These are phyloP conservation scores for Ctenicera cuprea DNA, from an alignment of 2,888 invertebrate species.

Conservation along the genomic window DNA sequence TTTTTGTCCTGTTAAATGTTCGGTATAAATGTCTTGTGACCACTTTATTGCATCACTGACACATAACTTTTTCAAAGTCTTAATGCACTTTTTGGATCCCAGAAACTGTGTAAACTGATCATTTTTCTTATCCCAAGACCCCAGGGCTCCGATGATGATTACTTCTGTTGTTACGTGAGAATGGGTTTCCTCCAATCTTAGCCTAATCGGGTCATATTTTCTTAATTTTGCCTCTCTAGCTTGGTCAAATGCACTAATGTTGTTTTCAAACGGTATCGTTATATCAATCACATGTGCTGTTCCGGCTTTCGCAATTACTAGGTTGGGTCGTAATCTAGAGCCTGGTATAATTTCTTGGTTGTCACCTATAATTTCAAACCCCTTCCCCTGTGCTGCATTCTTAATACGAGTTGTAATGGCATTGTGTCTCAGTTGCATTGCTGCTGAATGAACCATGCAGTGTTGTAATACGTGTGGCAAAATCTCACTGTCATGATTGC, in stretches of 20 bases:
- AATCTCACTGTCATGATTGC: no score
- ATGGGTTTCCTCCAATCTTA: not conserved
- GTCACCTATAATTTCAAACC: not conserved
- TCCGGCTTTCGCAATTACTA: not conserved
- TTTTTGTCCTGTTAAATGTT: not conserved
- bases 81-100: not conserved
- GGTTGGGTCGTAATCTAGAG: not conserved
- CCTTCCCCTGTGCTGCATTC: not conserved
- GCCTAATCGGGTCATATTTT: not conserved
- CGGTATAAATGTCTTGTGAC: not conserved
- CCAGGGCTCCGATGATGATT: not conserved
- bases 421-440: not conserved
- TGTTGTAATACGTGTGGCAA: slow-evolving; percentile 8
- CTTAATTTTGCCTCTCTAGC: not conserved
- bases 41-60: not conserved
- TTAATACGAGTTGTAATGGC: not conserved
- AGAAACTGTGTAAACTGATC: not conserved
- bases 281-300: not conserved
- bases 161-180: not conserved
- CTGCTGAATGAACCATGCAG: not conserved
- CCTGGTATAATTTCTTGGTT: not conserved
- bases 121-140: not conserved
- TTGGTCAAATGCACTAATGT: not conserved
- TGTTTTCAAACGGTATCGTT: not conserved
- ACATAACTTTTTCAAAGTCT: not conserved